These are phyloP conservation scores for Adelphocoris suturalis DNA, from an alignment of 2,888 invertebrate species.

Conservation along the genomic window DNA sequence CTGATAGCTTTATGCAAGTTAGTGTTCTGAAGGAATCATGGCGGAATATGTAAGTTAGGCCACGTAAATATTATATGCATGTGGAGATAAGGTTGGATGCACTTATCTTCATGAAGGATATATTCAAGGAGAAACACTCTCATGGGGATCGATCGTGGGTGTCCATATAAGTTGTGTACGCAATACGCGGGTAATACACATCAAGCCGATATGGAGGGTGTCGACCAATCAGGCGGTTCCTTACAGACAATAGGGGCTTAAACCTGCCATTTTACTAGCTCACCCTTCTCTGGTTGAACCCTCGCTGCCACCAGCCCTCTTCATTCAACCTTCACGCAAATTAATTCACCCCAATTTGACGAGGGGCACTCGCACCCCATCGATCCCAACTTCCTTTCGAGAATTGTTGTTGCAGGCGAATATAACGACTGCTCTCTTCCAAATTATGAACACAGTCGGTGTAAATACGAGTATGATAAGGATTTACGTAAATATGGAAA, in stretches of 20 bases:
- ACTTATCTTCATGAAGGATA: too few relatives aligned
- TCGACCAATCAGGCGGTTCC: constrained; percentile 62
- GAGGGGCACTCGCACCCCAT: not conserved
- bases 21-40: too few relatives aligned
- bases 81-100: too few relatives aligned
- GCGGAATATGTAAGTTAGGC: too few relatives aligned
- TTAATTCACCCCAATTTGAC: constrained; percentile 54
- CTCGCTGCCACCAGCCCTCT: constrained; percentile 40
- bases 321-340: constrained; percentile 41
- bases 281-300: constrained; percentile 48
- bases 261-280: constrained; percentile 67
- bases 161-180: constrained; percentile 31
- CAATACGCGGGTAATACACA: constrained; percentile 41
- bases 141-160: too few relatives aligned
- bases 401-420: not conserved
- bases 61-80: too few relatives aligned
- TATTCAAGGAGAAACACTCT: too few relatives aligned
- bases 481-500: too few relatives aligned
- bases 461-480: too few relatives aligned
- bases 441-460: too few relatives aligned
- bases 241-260: constrained; percentile 62
- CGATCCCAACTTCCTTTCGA: not conserved
- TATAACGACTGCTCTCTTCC: too few relatives aligned
- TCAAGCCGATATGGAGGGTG: constrained; percentile 60
- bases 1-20: too few relatives aligned